Base-by-base conservation (phyloP, 2,113 vertebrate genomes). In the Gymnocephalus cernua region DNA sequence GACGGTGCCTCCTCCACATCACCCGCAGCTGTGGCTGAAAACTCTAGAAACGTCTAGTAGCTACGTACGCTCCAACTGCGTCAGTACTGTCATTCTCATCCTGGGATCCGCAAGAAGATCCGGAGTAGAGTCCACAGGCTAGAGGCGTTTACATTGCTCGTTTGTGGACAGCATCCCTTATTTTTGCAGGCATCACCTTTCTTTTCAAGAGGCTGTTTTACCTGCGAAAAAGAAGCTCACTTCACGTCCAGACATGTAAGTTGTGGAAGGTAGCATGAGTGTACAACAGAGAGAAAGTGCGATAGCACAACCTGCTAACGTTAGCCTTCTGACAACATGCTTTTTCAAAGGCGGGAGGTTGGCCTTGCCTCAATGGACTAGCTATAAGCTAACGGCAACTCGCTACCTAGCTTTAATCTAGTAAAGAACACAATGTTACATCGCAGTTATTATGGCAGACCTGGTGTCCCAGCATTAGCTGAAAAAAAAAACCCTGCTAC, bases 21-120 rank as follows among this genome's bases (percentile, higher is more conserved):
- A 79, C 44, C 45, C 10, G 80, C 84, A 88, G 88, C 72, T 78
- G 91, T 67, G 77, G 56, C 74, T 87, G 86, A 88, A 93, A 68
- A 81, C 85, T 95, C 93, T 93, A 93, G 93, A 94, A 94, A 84
- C 88, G 89, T 92, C 92, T 53, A 82, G 41, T 41, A 41, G 38
- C 2, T 41, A 41, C 38, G 38, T 45, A 64, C 88, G 77, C 51
- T 19, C 6, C 14, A 56, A 59, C 41, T 92, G 91, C 91, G 93
- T 93, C 85, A 91, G 27, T 0, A 2, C 58, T 63, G 86, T 41
- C 32, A 93, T 91, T 91, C 83, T 50, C 70, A 9, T 80, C 23
- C 44, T 0, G 21, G 4, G 50, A 58, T 88, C 93, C 91, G 91
- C 78, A 86, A 86, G 18, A 62, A 80, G 41, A 80, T 80, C 61